Percentiles rank a stretch among this genome's conserved stretches.
phyloP scores from a whole-genome alignment of 2,888 invertebrate species.

The Eilema caniola region DNA sequence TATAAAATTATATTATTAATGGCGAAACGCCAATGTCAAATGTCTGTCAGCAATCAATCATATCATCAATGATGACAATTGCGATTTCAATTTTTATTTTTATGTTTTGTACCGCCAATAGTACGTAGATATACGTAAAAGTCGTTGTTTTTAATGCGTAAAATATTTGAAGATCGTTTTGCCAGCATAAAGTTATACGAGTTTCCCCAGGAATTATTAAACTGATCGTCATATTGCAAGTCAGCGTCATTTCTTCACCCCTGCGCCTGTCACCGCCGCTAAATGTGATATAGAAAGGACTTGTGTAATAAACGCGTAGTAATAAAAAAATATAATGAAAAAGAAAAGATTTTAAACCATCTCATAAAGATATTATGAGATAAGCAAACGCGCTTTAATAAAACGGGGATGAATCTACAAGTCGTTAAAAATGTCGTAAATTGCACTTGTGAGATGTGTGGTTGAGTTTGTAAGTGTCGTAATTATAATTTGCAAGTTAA shows the following conservation, averaged over 20 bases:
- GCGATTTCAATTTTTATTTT: too few species aligned
- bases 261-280: conserved; percentile 46
- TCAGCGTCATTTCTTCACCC: conserved; percentile 50
- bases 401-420: conserved; percentile 65
- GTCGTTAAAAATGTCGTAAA: conserved; percentile 67
- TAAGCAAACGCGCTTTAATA: conserved; percentile 65
- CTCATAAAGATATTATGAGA: conserved; percentile 67
- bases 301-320: conserved; percentile 61
- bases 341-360: conserved; percentile 67
- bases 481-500: conserved; percentile 16
- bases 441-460: conserved; percentile 47
- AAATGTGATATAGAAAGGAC: conserved; percentile 54
- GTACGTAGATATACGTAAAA: background rate
- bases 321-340: conserved; percentile 65
- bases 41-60: too few species aligned
- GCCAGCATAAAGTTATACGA: conserved; percentile 34
- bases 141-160: conserved; percentile 11
- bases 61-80: too few species aligned
- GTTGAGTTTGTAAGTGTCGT: conserved; percentile 25
- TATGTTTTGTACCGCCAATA: too few species aligned
- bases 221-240: conserved; percentile 49
- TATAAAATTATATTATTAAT: too few species aligned
- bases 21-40: too few species aligned
- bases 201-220: conserved; percentile 46
- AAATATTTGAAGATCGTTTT: conserved; percentile 20